phyloP scores from a whole-genome alignment of 37 sponge, comb jelly and placozoan genomes.

The Theonella swinhoei region DNA sequence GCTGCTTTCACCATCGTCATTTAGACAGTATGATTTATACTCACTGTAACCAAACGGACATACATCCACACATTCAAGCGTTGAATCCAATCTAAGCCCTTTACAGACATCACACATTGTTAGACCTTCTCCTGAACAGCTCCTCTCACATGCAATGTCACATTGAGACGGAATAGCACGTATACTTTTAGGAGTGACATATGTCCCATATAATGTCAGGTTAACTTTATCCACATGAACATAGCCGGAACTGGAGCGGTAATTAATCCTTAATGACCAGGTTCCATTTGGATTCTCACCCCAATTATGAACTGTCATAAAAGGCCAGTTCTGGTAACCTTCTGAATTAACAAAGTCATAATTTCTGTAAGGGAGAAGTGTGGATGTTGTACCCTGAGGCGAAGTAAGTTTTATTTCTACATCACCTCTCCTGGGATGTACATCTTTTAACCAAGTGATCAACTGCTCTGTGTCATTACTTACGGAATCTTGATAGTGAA shows the following conservation, averaged over 20 bases:
- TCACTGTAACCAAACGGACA: constrained; percentile 46
- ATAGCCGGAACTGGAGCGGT: constrained; percentile 13
- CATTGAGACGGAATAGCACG: constrained; percentile 26
- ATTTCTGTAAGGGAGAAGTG: constrained; percentile 59
- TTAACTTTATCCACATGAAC: constrained; percentile 13
- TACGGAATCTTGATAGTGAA: neutral
- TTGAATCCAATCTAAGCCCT: constrained; percentile 23
- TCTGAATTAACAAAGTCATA: constrained; percentile 49
- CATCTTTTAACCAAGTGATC: constrained; percentile 11
- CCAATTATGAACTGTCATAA: constrained; percentile 80
- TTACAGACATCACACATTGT: constrained; percentile 62
- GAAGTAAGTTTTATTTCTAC: constrained; percentile 72
- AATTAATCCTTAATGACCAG: constrained; percentile 55
- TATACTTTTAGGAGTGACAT: constrained; percentile 26
- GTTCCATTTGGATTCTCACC: constrained; percentile 71
- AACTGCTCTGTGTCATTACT: neutral
- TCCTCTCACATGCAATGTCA: constrained; percentile 40
- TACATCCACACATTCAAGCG: constrained; percentile 60
- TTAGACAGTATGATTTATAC: constrained; percentile 1
- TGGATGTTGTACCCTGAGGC: constrained; percentile 77
- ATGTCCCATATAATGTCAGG: constrained; percentile 49
- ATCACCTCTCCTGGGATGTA: constrained; percentile 61
- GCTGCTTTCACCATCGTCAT: neutral
- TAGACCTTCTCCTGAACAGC: constrained; percentile 31
- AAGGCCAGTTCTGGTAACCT: constrained; percentile 78